phyloP scores from a whole-genome alignment of 2,888 invertebrate genomes.

The Teleogryllus oceanicus region DNA sequence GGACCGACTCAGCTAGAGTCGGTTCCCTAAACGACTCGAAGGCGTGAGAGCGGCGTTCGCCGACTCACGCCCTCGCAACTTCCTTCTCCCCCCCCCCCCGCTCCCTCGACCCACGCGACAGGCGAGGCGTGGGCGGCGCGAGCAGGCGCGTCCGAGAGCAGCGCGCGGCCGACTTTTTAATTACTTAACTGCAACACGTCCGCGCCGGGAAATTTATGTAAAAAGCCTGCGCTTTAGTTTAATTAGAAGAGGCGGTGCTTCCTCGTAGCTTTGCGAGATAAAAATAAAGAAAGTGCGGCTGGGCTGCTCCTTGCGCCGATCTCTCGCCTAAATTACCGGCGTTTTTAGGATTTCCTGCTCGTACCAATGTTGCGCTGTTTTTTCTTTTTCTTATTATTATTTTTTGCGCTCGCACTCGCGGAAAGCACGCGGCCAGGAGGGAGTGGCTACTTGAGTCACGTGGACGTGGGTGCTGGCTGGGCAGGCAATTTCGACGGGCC shows the following conservation, averaged over 20 bases:
- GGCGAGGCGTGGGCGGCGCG: not conserved
- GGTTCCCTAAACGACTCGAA: no score
- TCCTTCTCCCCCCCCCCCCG: not conserved
- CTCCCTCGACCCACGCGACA: not conserved
- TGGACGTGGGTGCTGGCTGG: no score
- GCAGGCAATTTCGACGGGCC: no score
- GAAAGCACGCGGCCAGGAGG: no score
- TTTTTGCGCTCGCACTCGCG: no score
- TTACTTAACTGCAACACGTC: constrained; percentile 18
- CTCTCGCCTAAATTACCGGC: no score
- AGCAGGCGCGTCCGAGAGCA: not conserved
- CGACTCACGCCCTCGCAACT: no score
- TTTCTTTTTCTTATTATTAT: not conserved
- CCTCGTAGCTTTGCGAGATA: not conserved
- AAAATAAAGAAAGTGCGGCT: not conserved
- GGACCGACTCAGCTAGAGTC: no score
- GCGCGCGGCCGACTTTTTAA: not conserved
- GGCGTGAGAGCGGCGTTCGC: no score
- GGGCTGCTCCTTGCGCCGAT: no score
- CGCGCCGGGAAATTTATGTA: not conserved
- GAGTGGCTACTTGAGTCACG: no score
- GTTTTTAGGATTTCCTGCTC: not conserved
- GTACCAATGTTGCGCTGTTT: not conserved
- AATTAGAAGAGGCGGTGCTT: not conserved
- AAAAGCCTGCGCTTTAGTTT: not conserved